Base-by-base conservation (phyloP, 2,113 vertebrate genomes). In the Bombycilla garrulus region DNA sequence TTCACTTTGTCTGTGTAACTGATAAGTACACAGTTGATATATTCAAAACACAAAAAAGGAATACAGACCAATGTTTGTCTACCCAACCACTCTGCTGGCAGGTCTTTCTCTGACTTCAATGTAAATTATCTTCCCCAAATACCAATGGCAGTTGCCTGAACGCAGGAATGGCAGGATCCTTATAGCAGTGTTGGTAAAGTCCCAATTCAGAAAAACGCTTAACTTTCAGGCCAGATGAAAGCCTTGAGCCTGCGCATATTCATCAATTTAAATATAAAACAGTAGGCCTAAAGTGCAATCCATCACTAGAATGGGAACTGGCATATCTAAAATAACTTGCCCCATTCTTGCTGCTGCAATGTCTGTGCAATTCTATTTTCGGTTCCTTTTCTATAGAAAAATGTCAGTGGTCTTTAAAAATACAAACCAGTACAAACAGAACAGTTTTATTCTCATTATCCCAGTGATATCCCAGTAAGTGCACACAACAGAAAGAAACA, bases 311-410 rank as follows among this genome's bases (percentile, higher is more conserved):
- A 90, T 51, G 47, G 72, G 80, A 94, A 94, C 56, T 81, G 94
- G 35, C 81, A 93, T 65, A 70, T 85, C 42, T 47, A 22, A 91
- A 97, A 79, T 73, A 88, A 85, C 66, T 82, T 79, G 66, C 45
- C 77, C 29, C 26, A 23, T 47, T 86, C 69, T 35, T 74, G 71
- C 40, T 72, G 45, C 86, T 94, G 91, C 66, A 90, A 51, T 31
- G 35, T 40, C 62, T 76, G 50, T 65, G 70, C 57, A 77, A 91
- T 87, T 92, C 78, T 87, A 58, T 80, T 94, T 96, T 92, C 78
- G 73, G 83, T 79, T 95, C 70, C 84, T 87, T 92, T 87, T 76
- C 81, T 80, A 72, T 10, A 80, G 64, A 85, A 92, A 83, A 92
- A 92, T 10, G 53, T 51, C 62, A 54, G 57, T 76, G 35, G 24